A percentile compares a stretch with the other conserved stretches of the same genome.
These are phyloP conservation scores for Aphyosemion australe DNA, from an alignment of 2,113 vertebrate species.

Conservation along the genomic window DNA sequence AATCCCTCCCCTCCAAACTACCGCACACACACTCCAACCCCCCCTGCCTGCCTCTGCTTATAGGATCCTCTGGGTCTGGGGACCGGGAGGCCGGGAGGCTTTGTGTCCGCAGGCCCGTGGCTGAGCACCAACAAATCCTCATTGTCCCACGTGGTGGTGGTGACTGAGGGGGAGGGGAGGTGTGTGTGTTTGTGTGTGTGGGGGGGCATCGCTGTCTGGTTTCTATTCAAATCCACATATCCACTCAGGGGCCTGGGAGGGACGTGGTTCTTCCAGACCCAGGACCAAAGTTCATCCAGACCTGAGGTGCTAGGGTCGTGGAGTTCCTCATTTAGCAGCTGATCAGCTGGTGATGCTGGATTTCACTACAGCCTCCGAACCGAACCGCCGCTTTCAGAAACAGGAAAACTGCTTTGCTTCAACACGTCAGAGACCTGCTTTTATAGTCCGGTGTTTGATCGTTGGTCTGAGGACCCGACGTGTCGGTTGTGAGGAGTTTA, in stretches of 20 bases:
- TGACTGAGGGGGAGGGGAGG: constrained; percentile 78
- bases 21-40: constrained; percentile 32
- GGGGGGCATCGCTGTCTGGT: constrained; percentile 88
- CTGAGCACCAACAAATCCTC: constrained; percentile 94
- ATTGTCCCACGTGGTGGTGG: constrained; percentile 89
- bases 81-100: constrained; percentile 81
- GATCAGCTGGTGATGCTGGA: constrained; percentile 44
- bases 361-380: not conserved
- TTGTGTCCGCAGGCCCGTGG: constrained; percentile 90
- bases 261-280: constrained; percentile 15
- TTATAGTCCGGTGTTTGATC: too few relatives aligned
- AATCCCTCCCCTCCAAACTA: constrained; percentile 71
- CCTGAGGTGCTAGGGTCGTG: constrained; percentile 8
- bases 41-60: constrained; percentile 61
- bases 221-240: constrained; percentile 98
- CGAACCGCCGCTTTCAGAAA: too few relatives aligned
- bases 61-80: constrained; percentile 55
- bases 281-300: constrained; percentile 52
- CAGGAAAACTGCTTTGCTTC: constrained; percentile 4
- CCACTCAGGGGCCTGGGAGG: constrained; percentile 52
- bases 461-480: too few relatives aligned
- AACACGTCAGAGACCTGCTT: not conserved
- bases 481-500: not conserved
- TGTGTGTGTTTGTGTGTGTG: not conserved
- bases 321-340: constrained; percentile 28